Evolutionary conservation across 2,797 vertebrate genomes (phyloP), one percentile per base, ranked within the genome.

Genomic region (Coregonus suidteri): DNA sequence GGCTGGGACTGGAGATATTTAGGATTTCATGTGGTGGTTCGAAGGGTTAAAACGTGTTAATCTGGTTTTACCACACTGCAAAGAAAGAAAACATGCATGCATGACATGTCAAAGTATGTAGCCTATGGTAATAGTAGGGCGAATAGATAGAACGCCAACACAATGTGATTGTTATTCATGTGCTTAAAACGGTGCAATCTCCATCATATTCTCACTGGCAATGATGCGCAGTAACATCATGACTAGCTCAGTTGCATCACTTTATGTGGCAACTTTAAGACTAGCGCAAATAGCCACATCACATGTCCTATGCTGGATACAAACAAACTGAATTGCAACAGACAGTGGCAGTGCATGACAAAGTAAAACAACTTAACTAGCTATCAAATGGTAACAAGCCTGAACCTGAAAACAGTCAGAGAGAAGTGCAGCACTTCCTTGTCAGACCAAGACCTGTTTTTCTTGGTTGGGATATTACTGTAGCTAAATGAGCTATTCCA

Each of bases 1-100:
- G 73, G 77, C 76, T 77, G 47, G 74, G 41, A 66, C 74, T 78
- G 74, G 51, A 81, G 31, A 76, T 75, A 74, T 18, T 70, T 37
- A 56, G 76, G 56, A 73, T 13, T 65, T 31, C 51, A 66, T 75
- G 31, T 72, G 56, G 75, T 47, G 54, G 37, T 25, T 15, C 25
- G 31, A 25, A n/a, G 34, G 5, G 14, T 30, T 25, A 20, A n/a
- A n/a, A 41, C 7, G 1, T 31, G 54, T 52, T 75, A 71, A 51
- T 14, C 31, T 75, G 75, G 81, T 56, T 37, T 73, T 13, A 76
- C 31, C 35, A 52, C 51, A 53, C 52, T 47, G 65, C 41, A 62
- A 64, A 52, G 20, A 71, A 6, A 66, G n/a, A 35, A 20, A 77
- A 3, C 16, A 69, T 65, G 7, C 18, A 69, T 31, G 65, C 15